Evolutionary conservation across 1,140 invertebrate species (phyloP).

Genomic region (Penaeus vannamei): DNA sequence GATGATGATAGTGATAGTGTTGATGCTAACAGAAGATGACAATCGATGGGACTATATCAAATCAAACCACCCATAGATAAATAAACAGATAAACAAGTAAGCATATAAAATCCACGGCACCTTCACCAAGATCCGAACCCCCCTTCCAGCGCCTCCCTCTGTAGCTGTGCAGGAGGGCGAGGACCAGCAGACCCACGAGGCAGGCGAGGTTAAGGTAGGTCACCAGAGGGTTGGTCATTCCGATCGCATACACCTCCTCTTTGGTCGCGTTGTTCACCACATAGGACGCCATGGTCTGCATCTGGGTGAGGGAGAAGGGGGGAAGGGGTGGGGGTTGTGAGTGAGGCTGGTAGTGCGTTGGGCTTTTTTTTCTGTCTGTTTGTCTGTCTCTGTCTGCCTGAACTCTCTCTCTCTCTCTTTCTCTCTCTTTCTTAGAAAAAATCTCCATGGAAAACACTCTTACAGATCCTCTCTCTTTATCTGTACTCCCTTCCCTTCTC

Average conservation of each 20-base stretch:
- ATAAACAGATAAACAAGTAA: no score
- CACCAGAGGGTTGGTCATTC: constrained; percentile 64
- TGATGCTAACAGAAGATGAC: no score
- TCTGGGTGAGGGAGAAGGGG: neutral
- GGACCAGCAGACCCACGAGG: neutral
- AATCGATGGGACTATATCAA: no score
- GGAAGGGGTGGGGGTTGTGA: neutral
- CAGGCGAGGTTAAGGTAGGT: constrained; percentile 59
- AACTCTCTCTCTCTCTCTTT: neutral
- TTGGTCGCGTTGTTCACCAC: constrained; percentile 27
- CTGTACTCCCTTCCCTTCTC: constrained; percentile 1
- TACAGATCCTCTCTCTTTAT: constrained; percentile 2
- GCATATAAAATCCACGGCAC: neutral
- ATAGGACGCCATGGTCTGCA: constrained; percentile 46
- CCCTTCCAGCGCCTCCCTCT: constrained; percentile 33
- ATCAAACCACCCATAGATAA: no score
- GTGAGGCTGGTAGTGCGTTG: neutral
- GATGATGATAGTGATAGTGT: no score
- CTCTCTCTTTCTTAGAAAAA: neutral
- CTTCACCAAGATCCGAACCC: neutral
- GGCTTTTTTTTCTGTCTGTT: neutral
- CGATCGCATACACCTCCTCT: constrained; percentile 42
- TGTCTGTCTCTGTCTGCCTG: neutral
- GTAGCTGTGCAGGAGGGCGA: constrained; percentile 55
- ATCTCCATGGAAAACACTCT: no score